Evolutionary conservation across 1,140 invertebrate species (phyloP).

Genomic region (Drosophila persimilis): DNA sequence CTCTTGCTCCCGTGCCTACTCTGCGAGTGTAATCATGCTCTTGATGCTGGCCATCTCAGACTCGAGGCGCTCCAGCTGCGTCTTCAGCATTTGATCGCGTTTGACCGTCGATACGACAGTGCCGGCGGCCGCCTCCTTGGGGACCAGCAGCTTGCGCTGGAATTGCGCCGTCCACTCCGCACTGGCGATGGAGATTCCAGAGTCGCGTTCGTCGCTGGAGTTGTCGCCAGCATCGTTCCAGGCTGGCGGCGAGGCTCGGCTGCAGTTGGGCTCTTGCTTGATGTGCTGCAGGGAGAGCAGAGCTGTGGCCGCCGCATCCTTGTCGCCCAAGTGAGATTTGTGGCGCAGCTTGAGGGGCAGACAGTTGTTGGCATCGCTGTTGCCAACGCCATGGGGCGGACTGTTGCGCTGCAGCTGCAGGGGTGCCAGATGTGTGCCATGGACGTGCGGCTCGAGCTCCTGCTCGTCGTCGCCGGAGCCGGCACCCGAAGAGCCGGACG

Average conservation of each 20-base stretch:
- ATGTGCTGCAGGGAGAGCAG: conserved; percentile 91
- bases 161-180: conserved; percentile 86
- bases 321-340: conserved; percentile 94
- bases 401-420: conserved; percentile 31
- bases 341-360: conserved; percentile 95
- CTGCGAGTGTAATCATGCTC: conserved; percentile 86
- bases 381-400: conserved; percentile 21
- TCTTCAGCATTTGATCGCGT: conserved; percentile 87
- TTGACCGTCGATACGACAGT: conserved; percentile 82
- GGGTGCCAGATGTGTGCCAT: conserved; percentile 41
- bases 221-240: conserved; percentile 92
- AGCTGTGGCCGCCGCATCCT: conserved; percentile 92
- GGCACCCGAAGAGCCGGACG: conserved; percentile 86
- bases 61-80: conserved; percentile 93
- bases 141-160: conserved; percentile 65
- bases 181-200: conserved; percentile 91
- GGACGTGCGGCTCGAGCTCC: conserved; percentile 57
- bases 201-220: conserved; percentile 93
- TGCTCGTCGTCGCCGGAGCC: conserved; percentile 85
- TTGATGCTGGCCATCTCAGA: conserved; percentile 96
- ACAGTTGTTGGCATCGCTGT: conserved; percentile 84
- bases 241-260: conserved; percentile 86
- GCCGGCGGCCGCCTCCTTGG: conserved; percentile 36
- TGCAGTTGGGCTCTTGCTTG: conserved; percentile 91
- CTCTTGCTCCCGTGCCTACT: conserved; percentile 22